phyloP scores from a whole-genome alignment of 1,140 invertebrate genomes.

The Rhopalosiphum padi region DNA sequence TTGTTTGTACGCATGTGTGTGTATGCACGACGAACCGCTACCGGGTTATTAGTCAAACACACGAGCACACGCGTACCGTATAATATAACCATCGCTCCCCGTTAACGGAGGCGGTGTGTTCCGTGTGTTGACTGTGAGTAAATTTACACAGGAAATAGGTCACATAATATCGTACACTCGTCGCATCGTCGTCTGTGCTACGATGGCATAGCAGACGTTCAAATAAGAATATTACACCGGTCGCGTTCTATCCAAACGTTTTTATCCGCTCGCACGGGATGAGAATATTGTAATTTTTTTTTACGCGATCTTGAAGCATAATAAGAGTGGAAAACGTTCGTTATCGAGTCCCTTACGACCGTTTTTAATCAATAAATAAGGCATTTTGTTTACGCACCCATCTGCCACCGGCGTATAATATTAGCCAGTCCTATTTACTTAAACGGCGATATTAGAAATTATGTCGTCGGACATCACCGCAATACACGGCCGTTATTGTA shows the following conservation, averaged over 20 bases:
- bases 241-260: too few species aligned
- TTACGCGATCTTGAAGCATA: too few species aligned
- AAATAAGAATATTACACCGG: not conserved
- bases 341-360: too few species aligned
- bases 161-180: not conserved
- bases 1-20: not conserved
- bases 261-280: too few species aligned
- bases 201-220: not conserved
- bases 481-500: too few species aligned
- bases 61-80: not conserved
- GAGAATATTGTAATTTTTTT: too few species aligned
- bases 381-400: too few species aligned
- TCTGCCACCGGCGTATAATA: too few species aligned
- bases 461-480: not conserved
- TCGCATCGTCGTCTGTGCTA: not conserved
- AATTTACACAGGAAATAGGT: constrained; percentile 39
- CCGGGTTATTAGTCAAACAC: constrained; percentile 50
- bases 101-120: too few species aligned
- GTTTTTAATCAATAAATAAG: too few species aligned
- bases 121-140: constrained; percentile 2
- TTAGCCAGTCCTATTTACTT: too few species aligned
- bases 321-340: too few species aligned
- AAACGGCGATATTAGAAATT: not conserved
- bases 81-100: not conserved
- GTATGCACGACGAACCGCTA: constrained; percentile 27